Evolutionary conservation across 1,140 invertebrate species (phyloP).

Genomic region (Thrips palmi): DNA sequence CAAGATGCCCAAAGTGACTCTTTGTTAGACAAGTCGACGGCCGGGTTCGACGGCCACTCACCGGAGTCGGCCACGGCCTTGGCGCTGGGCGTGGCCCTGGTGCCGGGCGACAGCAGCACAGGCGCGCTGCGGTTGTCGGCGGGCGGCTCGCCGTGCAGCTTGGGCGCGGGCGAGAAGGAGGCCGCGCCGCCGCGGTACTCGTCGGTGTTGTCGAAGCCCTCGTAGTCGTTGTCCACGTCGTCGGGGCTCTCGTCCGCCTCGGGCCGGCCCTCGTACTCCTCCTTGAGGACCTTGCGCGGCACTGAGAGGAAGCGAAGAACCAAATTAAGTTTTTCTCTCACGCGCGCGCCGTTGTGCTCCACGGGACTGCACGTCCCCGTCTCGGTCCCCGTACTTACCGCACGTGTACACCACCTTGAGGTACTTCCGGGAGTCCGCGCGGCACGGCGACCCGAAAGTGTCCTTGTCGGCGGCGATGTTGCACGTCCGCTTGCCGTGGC

Average conservation of each 20-base stretch:
- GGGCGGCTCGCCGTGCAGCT: conserved; percentile 25
- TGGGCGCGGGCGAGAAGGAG: conserved; percentile 29
- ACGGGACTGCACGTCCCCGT: not conserved
- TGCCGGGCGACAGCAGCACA: too few relatives aligned
- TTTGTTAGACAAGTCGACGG: too few relatives aligned
- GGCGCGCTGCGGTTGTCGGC: conserved; percentile 22
- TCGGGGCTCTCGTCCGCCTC: conserved; percentile 45
- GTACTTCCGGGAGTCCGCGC: conserved; percentile 65
- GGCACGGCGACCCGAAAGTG: conserved; percentile 74
- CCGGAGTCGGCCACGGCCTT: too few relatives aligned
- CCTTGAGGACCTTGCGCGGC: conserved; percentile 60
- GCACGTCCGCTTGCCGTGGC: conserved; percentile 72
- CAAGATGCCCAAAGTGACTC: too few relatives aligned
- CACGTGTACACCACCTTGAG: conserved; percentile 85
- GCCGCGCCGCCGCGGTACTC: conserved; percentile 19
- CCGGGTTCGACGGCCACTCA: too few relatives aligned
- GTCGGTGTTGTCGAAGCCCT: conserved; percentile 20
- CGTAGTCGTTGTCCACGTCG: conserved; percentile 28
- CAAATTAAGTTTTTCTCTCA: too few relatives aligned
- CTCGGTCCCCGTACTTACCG: conserved; percentile 43
- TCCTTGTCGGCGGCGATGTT: conserved; percentile 60
- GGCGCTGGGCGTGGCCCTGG: too few relatives aligned
- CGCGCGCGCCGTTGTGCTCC: too few relatives aligned
- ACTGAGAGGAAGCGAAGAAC: too few relatives aligned
- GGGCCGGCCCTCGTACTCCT: conserved; percentile 50